phyloP scores from a whole-genome alignment of 2,797 vertebrate species.

The Chanos chanos region DNA sequence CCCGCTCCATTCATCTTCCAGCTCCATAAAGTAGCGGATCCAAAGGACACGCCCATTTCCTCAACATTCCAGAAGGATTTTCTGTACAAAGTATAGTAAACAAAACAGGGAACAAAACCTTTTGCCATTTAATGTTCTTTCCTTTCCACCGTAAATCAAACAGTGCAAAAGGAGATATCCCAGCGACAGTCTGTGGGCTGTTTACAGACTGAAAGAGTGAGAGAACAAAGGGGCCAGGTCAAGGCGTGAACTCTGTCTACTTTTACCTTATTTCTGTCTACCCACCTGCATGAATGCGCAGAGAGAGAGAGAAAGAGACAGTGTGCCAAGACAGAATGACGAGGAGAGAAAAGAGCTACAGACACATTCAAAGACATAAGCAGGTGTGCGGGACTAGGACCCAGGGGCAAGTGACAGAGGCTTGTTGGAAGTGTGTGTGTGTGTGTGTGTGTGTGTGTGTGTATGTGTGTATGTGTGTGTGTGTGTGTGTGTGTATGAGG shows the following conservation, averaged over 20 bases:
- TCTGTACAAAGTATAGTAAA: slow-evolving; percentile 72
- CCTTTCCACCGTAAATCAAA: slow-evolving; percentile 67
- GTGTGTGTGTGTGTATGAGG: not conserved
- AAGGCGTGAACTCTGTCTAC: slow-evolving; percentile 42
- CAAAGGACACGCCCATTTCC: slow-evolving; percentile 72
- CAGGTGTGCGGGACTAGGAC: slow-evolving; percentile 5
- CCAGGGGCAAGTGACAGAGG: not conserved
- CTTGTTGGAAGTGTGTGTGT: not conserved
- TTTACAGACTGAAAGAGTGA: slow-evolving; percentile 49
- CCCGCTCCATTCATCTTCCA: slow-evolving; percentile 50
- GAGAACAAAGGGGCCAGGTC: slow-evolving; percentile 53
- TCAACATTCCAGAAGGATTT: slow-evolving; percentile 70
- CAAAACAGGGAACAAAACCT: slow-evolving; percentile 65
- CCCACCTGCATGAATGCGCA: too few relatives aligned
- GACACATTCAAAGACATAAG: slow-evolving; percentile 14
- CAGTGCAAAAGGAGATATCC: slow-evolving; percentile 24
- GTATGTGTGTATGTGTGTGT: slow-evolving; percentile 3
- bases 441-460: not conserved
- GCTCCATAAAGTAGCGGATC: slow-evolving; percentile 54
- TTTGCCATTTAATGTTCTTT: slow-evolving; percentile 60
- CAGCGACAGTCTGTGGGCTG: slow-evolving; percentile 50
- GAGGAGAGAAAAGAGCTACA: not conserved
- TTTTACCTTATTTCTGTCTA: too few relatives aligned
- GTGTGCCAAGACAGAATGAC: not conserved
- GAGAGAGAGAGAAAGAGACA: not conserved